phyloP scores from a whole-genome alignment of 2,888 invertebrate species.

The Ophion slaviceki region DNA sequence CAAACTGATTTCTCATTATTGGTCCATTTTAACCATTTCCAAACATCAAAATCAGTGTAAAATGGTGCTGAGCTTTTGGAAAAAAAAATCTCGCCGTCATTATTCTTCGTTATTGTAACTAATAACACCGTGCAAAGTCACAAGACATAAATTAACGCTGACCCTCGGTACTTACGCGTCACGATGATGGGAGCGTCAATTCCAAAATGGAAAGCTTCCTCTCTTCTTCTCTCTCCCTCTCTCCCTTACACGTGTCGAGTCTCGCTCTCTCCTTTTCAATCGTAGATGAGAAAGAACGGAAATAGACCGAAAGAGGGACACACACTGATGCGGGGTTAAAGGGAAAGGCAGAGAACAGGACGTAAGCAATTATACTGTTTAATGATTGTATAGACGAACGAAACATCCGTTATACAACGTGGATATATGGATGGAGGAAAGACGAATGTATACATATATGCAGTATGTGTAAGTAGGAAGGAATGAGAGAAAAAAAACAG shows the following conservation, averaged over 20 bases:
- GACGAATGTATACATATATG: conserved; percentile 1
- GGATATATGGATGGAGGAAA: conserved; percentile 17
- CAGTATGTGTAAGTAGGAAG: background rate
- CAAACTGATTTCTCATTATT: no score
- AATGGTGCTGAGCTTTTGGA: background rate
- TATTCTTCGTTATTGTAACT: background rate
- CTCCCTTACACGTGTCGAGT: background rate
- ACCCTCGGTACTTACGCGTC: conserved; percentile 3
- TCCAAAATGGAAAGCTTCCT: conserved; percentile 42
- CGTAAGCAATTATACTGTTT: conserved; percentile 80
- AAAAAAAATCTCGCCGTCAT: background rate
- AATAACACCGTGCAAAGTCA: conserved; percentile 9
- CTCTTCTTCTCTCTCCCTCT: conserved; percentile 26
- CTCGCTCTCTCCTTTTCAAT: conserved; percentile 33
- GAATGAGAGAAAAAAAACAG: conserved; percentile 28
- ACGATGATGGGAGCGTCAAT: conserved; percentile 47
- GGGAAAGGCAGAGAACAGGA: conserved; percentile 75
- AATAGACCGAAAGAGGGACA: conserved; percentile 50
- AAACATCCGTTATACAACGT: conserved; percentile 75
- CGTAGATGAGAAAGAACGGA: conserved; percentile 50
- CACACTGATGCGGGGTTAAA: conserved; percentile 66
- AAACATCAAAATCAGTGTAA: no score
- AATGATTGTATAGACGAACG: conserved; percentile 77
- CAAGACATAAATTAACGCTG: conserved; percentile 18
- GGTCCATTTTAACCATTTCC: no score